A percentile compares a stretch with the other conserved stretches of the same genome.
Evolutionary conservation across 2,888 invertebrate genomes (phyloP).

Genomic region (Plemyria rubiginata): DNA sequence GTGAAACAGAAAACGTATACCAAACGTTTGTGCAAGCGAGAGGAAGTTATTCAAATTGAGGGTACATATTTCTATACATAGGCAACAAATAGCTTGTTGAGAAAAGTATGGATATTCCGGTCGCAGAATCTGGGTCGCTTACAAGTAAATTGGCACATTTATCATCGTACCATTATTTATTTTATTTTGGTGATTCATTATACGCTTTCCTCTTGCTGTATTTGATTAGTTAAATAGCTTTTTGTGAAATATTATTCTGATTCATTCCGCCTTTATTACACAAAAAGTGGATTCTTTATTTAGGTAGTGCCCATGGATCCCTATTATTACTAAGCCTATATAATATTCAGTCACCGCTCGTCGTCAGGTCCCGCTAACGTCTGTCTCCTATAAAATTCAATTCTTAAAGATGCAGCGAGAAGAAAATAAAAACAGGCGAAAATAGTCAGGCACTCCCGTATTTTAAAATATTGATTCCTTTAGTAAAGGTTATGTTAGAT

Average conservation of each 20-base stretch:
- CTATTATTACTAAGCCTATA: too few species aligned
- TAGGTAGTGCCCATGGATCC: too few species aligned
- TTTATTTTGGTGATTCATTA: constrained; percentile 14
- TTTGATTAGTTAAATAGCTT: not conserved
- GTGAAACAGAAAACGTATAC: constrained; percentile 55
- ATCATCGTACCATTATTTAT: constrained; percentile 27
- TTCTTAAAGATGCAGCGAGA: too few species aligned
- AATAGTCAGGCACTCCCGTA: too few species aligned
- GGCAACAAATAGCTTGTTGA: constrained; percentile 82
- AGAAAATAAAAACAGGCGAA: too few species aligned
- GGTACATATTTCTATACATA: constrained; percentile 85
- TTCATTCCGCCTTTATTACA: too few species aligned
- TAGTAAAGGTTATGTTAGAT: too few species aligned
- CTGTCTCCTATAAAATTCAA: too few species aligned
- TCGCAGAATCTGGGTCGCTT: constrained; percentile 42
- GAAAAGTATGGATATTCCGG: constrained; percentile 75
- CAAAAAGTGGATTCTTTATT: too few species aligned
- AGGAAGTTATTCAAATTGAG: constrained; percentile 82
- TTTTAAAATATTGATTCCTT: too few species aligned
- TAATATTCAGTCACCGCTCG: too few species aligned
- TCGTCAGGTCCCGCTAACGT: too few species aligned
- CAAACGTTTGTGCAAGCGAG: constrained; percentile 62
- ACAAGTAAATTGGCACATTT: constrained; percentile 35
- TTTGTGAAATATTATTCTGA: not conserved
- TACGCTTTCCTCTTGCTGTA: constrained; percentile 5